phyloP scores from a whole-genome alignment of 2,888 invertebrate species.

The Tholera decimalis region DNA sequence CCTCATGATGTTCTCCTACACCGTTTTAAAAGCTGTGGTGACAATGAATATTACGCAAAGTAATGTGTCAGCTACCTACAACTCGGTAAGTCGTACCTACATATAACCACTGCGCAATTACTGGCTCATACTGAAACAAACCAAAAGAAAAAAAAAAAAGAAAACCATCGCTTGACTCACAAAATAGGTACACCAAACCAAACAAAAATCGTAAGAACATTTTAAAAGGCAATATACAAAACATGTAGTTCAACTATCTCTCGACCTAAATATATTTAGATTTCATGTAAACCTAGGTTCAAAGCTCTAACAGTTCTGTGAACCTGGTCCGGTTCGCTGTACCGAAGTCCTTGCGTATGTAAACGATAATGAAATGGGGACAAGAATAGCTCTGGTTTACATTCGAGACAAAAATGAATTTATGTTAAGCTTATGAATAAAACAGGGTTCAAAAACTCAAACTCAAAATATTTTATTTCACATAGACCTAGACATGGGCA shows the following conservation, averaged over 20 bases:
- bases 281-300: conserved; percentile 16
- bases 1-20: too few relatives aligned
- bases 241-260: conserved; percentile 16
- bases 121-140: too few relatives aligned
- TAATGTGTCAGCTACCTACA: too few relatives aligned
- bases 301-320: conserved; percentile 26
- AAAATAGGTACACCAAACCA: neutral
- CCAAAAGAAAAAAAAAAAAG: too few relatives aligned
- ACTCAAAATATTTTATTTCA: too few relatives aligned
- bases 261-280: conserved; percentile 33
- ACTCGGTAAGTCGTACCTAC: too few relatives aligned
- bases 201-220: neutral
- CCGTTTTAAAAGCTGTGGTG: too few relatives aligned
- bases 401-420: conserved; percentile 9
- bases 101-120: too few relatives aligned
- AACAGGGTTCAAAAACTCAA: neutral
- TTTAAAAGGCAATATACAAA: neutral
- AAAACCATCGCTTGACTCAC: neutral
- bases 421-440: neutral
- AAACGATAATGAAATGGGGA: conserved; percentile 11
- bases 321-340: conserved; percentile 35
- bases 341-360: conserved; percentile 43
- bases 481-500: too few relatives aligned
- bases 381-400: neutral
- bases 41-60: too few relatives aligned